Conservation (phyloP, 2,888 invertebrate genomes). For the Tenthredo amoena region DNA sequence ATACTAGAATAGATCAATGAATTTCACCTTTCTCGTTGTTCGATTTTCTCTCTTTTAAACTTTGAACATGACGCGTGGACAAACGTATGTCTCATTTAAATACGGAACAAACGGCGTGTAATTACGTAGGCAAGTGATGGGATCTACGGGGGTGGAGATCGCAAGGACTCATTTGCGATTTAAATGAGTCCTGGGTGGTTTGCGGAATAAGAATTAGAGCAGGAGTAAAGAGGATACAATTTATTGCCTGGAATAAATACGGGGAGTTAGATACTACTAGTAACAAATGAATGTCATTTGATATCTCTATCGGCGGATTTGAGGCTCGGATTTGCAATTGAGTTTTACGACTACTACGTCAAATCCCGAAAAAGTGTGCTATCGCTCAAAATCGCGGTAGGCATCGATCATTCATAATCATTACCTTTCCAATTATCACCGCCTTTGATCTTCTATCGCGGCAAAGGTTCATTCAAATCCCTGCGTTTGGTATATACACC, state of each 20-base stretch:
- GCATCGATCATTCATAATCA: not conserved
- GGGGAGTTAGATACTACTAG: not conserved
- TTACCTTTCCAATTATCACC: not conserved
- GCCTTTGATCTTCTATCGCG: not conserved
- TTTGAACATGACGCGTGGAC: not conserved
- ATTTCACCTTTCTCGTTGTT: not conserved
- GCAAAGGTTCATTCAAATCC: not conserved
- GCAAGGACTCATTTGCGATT: conserved; percentile 31
- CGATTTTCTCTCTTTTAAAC: not conserved
- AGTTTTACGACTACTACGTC: not conserved
- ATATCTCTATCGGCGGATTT: not conserved
- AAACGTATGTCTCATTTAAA: conserved; percentile 44
- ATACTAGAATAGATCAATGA: not conserved
- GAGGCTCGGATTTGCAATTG: not conserved
- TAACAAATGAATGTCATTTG: not conserved
- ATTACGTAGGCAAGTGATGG: conserved; percentile 38
- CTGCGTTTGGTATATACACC: not conserved
- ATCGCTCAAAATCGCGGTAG: not conserved
- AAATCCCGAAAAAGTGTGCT: not conserved
- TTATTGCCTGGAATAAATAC: not conserved
- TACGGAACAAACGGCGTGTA: conserved; percentile 20
- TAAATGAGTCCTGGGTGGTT: conserved; percentile 36
- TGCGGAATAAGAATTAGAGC: conserved; percentile 28
- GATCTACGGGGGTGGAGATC: not conserved
- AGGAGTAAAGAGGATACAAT: conserved; percentile 17